Percentiles rank a stretch among this genome's conserved stretches.
phyloP scores from a whole-genome alignment of 2,113 vertebrate species.

The Tylochromis polylepis region DNA sequence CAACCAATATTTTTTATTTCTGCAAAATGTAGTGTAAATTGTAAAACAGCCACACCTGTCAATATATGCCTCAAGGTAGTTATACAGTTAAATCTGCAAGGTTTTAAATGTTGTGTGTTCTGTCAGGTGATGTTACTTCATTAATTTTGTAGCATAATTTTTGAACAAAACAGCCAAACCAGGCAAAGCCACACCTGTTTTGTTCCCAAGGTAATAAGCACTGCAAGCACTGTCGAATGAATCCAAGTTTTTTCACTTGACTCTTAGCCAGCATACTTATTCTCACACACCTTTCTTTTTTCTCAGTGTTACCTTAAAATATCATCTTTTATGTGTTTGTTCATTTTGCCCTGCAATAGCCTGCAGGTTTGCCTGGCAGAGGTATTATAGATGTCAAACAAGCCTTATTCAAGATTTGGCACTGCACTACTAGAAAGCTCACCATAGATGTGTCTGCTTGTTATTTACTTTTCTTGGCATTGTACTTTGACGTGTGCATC shows the following conservation, averaged over 20 bases:
- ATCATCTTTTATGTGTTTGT: background rate
- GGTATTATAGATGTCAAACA: background rate
- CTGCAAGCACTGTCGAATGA: background rate
- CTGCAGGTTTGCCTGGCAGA: background rate
- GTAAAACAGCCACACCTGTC: background rate
- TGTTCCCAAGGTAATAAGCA: background rate
- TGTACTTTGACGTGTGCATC: background rate
- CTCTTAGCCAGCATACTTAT: background rate
- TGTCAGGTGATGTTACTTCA: background rate
- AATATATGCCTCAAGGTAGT: background rate
- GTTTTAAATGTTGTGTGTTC: background rate
- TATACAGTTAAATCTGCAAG: background rate
- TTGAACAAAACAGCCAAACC: background rate
- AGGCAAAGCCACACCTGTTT: background rate
- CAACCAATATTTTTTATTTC: background rate
- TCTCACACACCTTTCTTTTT: background rate
- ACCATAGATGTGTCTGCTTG: background rate
- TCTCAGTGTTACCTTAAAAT: background rate
- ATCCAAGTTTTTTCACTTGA: background rate
- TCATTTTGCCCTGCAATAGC: background rate
- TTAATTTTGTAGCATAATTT: background rate
- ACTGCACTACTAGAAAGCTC: background rate
- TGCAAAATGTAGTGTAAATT: background rate
- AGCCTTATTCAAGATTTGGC: background rate
- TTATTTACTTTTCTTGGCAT: slow-evolving; percentile 8